phyloP scores from a whole-genome alignment of 2,888 invertebrate species.

The Crioceris asparagi region DNA sequence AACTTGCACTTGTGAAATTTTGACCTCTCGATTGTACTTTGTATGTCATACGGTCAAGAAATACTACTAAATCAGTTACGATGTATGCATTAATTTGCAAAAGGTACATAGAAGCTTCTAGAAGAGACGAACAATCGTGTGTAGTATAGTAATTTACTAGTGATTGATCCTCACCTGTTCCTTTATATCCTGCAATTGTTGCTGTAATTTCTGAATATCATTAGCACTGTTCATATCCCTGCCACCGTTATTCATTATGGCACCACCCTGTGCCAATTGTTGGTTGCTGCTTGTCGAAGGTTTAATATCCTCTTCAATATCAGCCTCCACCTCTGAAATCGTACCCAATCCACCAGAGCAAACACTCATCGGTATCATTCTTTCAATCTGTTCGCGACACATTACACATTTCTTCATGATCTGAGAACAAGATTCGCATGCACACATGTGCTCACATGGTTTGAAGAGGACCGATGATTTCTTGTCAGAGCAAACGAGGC shows the following conservation, averaged over 20 bases:
- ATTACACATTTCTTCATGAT: conserved; percentile 97
- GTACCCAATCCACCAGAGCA: conserved; percentile 37
- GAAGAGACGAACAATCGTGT: too few species aligned
- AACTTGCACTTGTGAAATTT: too few species aligned
- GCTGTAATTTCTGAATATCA: conserved; percentile 84
- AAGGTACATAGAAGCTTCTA: too few species aligned
- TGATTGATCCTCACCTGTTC: conserved; percentile 89
- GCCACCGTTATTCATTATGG: conserved; percentile 55
- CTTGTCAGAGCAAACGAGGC: conserved; percentile 91
- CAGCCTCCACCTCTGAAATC: conserved; percentile 42
- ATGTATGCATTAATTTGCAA: too few species aligned
- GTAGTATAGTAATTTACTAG: too few species aligned
- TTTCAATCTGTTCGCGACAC: conserved; percentile 79
- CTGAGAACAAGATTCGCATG: conserved; percentile 80
- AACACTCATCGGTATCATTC: conserved; percentile 46
- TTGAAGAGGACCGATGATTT: conserved; percentile 86
- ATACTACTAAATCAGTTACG: too few species aligned
- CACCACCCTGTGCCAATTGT: conserved; percentile 24
- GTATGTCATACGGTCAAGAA: too few species aligned
- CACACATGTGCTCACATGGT: conserved; percentile 93
- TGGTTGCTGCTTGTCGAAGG: conserved; percentile 22
- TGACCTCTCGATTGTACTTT: too few species aligned
- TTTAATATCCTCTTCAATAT: conserved; percentile 40
- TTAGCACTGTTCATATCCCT: conserved; percentile 56
- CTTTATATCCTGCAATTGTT: conserved; percentile 94